phyloP scores from a whole-genome alignment of 2,797 vertebrate genomes.

The Enteromius fasciolatus region DNA sequence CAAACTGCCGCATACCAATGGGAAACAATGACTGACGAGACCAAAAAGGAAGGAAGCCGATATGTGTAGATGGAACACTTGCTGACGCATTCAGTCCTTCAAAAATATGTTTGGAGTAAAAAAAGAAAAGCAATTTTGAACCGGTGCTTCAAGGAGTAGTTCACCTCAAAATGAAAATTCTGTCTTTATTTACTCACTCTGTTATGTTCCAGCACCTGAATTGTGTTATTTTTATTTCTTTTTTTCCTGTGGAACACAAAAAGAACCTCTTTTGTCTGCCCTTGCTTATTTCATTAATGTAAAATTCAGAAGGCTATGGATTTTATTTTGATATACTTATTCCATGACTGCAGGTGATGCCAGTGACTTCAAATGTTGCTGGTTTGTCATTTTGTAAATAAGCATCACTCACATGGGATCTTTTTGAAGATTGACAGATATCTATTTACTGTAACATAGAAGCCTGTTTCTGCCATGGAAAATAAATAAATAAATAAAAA shows the following conservation, averaged over 20 bases:
- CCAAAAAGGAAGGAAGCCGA: slow-evolving; percentile 18
- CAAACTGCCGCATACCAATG: slow-evolving; percentile 37
- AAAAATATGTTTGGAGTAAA: neutral
- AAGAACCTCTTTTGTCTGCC: neutral
- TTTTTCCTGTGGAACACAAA: neutral
- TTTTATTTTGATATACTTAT: neutral
- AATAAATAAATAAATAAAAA: too few relatives aligned
- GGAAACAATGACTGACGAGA: slow-evolving; percentile 25
- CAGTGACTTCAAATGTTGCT: neutral
- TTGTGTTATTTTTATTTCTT: neutral
- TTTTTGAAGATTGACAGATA: neutral
- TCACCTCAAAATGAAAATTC: neutral
- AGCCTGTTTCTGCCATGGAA: neutral
- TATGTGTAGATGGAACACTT: neutral
- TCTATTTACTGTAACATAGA: neutral
- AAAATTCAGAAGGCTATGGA: neutral
- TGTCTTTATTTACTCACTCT: slow-evolving; percentile 4
- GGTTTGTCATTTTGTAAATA: neutral
- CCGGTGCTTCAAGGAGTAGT: slow-evolving; percentile 13
- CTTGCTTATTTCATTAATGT: neutral
- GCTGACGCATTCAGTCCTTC: slow-evolving; percentile 25
- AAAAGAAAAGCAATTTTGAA: slow-evolving; percentile 9
- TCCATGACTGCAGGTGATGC: too few relatives aligned
- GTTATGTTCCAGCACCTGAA: neutral
- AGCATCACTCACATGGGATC: neutral